Base-by-base conservation (phyloP, 1,140 invertebrate species). In the Yoshiicerus persimilis region DNA sequence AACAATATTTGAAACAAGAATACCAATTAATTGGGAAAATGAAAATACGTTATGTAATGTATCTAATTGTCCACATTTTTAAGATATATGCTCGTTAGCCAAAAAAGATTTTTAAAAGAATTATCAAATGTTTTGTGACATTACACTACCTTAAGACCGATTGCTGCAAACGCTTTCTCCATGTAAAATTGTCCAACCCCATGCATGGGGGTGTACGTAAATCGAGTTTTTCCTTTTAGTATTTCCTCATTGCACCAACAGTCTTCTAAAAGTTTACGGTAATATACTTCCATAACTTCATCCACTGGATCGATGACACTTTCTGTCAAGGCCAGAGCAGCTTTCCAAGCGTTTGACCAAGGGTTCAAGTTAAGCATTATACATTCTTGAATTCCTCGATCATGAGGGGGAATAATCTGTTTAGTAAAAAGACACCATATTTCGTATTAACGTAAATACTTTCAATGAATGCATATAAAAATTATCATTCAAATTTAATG, bases 201-300 rank as follows among this genome's bases (percentile, higher is more conserved):
- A 92, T 99, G 99, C 96, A 99, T 98, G 0, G 99, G 96, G 66
- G 98, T 99, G 91, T 99, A 99, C 0, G 96, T 96, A 89, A 97
- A 96, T 90, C 85, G 16, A 4, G 80, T 6, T 3, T 70, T 70
- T 70, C 30, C 66, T 5, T 30, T 70, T 0, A 25, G 25, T 13
- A 70, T 27, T 25, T 5, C 13, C 0, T 30, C 10, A 25, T 11
- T 5, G 11, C 25, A 13, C 25, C 9, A 27, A 27, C 41, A 8
- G 20, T 88, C 36, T 13, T 91, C 90, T 93, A 92, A 10, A 92
- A 91, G 36, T 4, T 56, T 85, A 13, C 41, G 32, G 32, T 90
- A 64, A 84, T 90, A 91, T 38, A 30, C 86, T 32, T 62, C 23
- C 64, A 90, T 88, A 64, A 89, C 36, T 16, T 36, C 56, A 6